phyloP scores from a whole-genome alignment of 1,140 invertebrate genomes.

The Idris sp. region DNA sequence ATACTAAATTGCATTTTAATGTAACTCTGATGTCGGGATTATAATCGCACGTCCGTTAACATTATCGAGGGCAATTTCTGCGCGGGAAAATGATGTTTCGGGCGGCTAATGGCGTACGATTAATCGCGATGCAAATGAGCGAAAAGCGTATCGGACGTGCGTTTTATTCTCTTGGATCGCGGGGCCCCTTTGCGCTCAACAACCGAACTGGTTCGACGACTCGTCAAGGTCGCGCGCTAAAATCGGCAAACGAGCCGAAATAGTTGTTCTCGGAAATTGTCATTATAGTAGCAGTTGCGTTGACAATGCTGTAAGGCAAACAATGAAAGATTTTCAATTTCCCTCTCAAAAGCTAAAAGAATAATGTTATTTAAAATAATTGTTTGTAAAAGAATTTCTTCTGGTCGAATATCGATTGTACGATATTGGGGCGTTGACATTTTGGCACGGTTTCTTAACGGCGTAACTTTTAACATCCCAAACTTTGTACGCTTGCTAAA shows the following conservation, averaged over 20 bases:
- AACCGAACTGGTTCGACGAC: constrained; percentile 36
- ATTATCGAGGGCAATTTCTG: constrained; percentile 21
- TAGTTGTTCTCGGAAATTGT: constrained; percentile 44
- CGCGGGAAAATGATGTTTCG: constrained; percentile 28
- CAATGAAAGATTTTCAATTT: too few species aligned
- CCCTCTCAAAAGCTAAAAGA: too few species aligned
- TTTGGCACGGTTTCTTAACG: constrained; percentile 48
- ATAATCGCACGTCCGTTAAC: constrained; percentile 18
- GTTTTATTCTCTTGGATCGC: constrained; percentile 1
- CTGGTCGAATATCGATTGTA: constrained; percentile 46
- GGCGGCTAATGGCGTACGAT: constrained; percentile 23
- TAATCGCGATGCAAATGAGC: constrained; percentile 42
- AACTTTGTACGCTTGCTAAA: constrained; percentile 4
- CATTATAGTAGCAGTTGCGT: constrained; percentile 22
- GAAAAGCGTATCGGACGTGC: constrained; percentile 34
- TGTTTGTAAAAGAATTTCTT: too few species aligned
- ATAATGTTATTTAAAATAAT: constrained; percentile 41
- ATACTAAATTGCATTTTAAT: constrained; percentile 10
- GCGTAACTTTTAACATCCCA: constrained; percentile 17
- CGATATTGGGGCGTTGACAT: constrained; percentile 56
- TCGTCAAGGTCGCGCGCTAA: constrained; percentile 47
- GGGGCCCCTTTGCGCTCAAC: constrained; percentile 2
- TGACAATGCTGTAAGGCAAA: too few species aligned
- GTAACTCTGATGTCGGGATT: constrained; percentile 15
- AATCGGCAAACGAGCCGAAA: constrained; percentile 52